Percentiles rank a stretch among this genome's conserved stretches.
Evolutionary conservation across 2,113 vertebrate genomes (phyloP).

Genomic region (Leptosomus discolor): DNA sequence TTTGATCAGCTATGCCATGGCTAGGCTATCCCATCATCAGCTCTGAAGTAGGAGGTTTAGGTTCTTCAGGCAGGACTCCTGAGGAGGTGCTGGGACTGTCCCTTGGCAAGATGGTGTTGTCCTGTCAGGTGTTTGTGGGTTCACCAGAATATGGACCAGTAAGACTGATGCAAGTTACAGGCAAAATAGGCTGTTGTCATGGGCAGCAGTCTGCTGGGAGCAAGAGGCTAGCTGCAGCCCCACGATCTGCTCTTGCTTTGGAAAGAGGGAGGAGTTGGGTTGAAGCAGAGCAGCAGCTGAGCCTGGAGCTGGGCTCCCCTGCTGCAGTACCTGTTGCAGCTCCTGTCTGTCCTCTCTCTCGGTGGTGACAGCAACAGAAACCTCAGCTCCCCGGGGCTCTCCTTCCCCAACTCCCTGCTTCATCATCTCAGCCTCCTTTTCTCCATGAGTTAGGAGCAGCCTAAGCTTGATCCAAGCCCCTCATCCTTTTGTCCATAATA

Average conservation of each 20-base stretch:
- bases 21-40: not conserved
- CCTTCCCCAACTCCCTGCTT: not conserved
- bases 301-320: accelerated
- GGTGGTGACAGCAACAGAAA: not conserved
- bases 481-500: not conserved
- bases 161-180: not conserved
- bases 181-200: not conserved
- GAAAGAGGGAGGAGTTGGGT: not conserved
- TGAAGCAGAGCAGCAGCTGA: not conserved
- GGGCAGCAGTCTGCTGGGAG: not conserved
- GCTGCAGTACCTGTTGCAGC: not conserved
- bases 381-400: not conserved
- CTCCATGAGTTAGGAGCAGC: not conserved
- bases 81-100: not conserved
- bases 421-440: not conserved
- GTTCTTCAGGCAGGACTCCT: not conserved
- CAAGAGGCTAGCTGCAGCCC: not conserved
- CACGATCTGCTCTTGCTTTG: not conserved
- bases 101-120: not conserved
- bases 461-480: not conserved
- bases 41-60: not conserved
- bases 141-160: not conserved
- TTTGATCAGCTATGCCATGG: not conserved
- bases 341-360: not conserved
- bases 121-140: not conserved